Evolutionary conservation across 2,113 vertebrate genomes (phyloP), one percentile per base, ranked within the genome.

Genomic region (Lanius ludovicianus): DNA sequence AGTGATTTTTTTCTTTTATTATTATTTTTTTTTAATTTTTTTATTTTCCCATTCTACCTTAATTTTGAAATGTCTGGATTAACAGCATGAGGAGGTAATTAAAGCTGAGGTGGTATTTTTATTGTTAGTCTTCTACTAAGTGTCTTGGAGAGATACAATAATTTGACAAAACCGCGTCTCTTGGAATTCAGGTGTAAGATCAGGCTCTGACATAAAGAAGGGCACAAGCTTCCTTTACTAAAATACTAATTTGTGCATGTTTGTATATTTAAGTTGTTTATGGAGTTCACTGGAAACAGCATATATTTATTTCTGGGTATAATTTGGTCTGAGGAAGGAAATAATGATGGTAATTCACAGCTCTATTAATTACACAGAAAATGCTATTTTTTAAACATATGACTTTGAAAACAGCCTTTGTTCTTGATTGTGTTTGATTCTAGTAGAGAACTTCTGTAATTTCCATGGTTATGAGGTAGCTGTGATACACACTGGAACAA

Each of bases 361-460:
- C 39, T 87, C 10, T 55, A 79, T 84, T 89, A 91, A 64, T 84
- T 84, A 83, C 35, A 79, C 30, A 20, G 44, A 23, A 89, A 84
- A 24, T 46, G 35, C 69, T 80, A 37, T 25, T 83, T 89, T 83
- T 93, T 63, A 59, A 93, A 91, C 10, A 30, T n/a, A 30, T 60
- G 49, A 60, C 35, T 87, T 80, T 64, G 68, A 81, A 93, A 84
- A 76, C 55, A 81, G 49, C 10, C 75, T 90, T 81, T 81, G 17
- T 90, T 87, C 69, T 90, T 81, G 37, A 71, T 41, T 9, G 7
- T 68, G n/a, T 76, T 67, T 84, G 47, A 50, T 87, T 87, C 23
- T 53, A 53, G 35, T 42, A 73, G 20, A 64, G 55, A 88, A 81
- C 10, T 14, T 71, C 56, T 80, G 47, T 68, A 80, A 63, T 86